Percentiles rank a stretch among this genome's conserved stretches.
Conservation (phyloP, 2,113 vertebrate species). For the Colossoma macropomum region DNA sequence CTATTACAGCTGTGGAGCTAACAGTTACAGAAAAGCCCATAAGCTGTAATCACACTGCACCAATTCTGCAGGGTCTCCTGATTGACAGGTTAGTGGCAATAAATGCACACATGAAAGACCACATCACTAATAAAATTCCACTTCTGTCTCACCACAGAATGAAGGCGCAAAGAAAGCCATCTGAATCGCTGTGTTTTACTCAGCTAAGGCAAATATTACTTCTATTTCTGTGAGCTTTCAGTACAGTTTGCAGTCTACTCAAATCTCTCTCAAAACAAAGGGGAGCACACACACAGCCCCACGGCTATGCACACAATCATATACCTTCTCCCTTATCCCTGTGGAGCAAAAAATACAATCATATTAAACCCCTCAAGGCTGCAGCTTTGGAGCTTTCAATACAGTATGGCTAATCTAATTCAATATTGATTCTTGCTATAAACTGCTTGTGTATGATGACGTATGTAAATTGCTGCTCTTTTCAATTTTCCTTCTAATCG, state of each 20-base stretch:
- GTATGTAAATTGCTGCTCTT: neutral
- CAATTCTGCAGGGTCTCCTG: too few species aligned
- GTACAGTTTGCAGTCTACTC: neutral
- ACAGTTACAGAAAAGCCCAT: neutral
- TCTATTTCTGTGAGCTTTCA: neutral
- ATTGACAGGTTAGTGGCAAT: neutral
- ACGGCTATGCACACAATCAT: neutral
- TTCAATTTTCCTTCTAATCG: constrained; percentile 22
- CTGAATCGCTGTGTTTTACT: neutral
- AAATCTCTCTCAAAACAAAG: constrained; percentile 2
- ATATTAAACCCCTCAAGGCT: neutral
- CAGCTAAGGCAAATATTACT: constrained; percentile 3
- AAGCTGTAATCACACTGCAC: neutral
- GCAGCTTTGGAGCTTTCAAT: neutral
- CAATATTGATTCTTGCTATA: neutral
- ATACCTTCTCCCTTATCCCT: neutral
- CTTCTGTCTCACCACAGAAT: neutral
- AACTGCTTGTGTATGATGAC: neutral
- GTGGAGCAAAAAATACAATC: neutral
- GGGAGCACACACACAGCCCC: neutral
- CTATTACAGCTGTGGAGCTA: neutral
- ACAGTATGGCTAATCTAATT: neutral
- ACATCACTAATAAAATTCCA: neutral
- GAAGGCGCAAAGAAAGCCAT: neutral
- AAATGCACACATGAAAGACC: neutral